Percentiles rank a stretch among this genome's conserved stretches.
These are phyloP conservation scores for Phyllotis vaccarum DNA, from an alignment of 2,797 vertebrate genomes.

Conservation along the genomic window DNA sequence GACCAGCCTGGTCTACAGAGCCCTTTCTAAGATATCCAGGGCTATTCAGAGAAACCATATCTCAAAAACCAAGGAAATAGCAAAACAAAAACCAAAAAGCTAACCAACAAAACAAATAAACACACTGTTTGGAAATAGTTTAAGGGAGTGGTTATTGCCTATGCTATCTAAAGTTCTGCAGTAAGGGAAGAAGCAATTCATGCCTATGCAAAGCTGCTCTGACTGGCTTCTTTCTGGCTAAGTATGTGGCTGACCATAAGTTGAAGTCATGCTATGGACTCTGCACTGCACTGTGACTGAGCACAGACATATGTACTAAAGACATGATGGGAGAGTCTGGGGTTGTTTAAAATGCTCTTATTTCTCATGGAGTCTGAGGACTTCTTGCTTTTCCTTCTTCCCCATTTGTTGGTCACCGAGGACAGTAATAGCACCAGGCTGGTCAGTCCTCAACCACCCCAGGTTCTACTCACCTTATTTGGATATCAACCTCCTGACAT, in stretches of 20 bases:
- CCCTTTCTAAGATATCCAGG: not conserved
- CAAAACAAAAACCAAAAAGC: not conserved
- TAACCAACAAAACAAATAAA: too few species aligned
- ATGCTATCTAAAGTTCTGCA: not conserved
- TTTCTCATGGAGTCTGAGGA: not conserved
- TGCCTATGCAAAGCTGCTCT: not conserved
- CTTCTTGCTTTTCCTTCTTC: not conserved
- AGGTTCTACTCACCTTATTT: not conserved
- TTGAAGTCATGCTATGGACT: not conserved
- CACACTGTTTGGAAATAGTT: not conserved
- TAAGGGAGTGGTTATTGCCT: not conserved
- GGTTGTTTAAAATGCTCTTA: not conserved
- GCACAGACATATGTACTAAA: not conserved
- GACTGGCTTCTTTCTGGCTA: not conserved
- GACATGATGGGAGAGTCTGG: not conserved
- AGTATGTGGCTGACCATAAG: not conserved
- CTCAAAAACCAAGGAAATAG: not conserved
- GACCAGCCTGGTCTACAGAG: not conserved
- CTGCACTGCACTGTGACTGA: not conserved
- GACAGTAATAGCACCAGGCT: not conserved
- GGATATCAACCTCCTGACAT: rapidly evolving
- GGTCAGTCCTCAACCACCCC: not conserved
- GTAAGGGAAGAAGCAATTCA: not conserved
- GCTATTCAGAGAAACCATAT: not conserved
- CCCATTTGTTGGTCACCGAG: not conserved